Percentiles rank a stretch among this genome's conserved stretches.
Evolutionary conservation across 2,797 vertebrate species (phyloP).

Genomic region (Halcyon chelicuti): DNA sequence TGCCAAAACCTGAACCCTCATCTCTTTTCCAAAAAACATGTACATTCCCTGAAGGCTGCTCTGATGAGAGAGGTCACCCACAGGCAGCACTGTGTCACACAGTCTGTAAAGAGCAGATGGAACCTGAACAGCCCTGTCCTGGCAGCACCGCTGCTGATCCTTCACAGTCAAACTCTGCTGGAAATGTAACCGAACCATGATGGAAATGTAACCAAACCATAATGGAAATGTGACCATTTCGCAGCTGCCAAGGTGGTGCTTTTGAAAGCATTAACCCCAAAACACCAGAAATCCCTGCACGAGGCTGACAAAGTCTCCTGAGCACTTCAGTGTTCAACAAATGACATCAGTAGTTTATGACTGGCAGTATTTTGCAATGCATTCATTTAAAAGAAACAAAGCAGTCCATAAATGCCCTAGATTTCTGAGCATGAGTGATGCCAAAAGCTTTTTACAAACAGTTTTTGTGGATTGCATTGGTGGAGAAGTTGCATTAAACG

Average conservation of each 20-base stretch:
- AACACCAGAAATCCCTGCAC: background rate
- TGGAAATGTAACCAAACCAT: background rate
- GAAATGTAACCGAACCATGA: background rate
- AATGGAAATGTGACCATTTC: background rate
- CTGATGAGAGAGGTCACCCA: accelerated
- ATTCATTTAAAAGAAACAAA: constrained; percentile 1
- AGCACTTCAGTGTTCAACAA: background rate
- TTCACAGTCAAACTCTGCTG: background rate
- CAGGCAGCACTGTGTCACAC: accelerated
- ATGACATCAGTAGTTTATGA: background rate
- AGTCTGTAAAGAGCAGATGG: background rate
- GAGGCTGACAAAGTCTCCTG: background rate
- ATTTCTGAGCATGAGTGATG: background rate
- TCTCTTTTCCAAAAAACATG: background rate
- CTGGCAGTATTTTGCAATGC: background rate
- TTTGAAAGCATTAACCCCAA: background rate
- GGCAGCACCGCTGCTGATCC: background rate
- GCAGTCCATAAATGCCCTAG: background rate
- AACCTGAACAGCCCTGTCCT: background rate
- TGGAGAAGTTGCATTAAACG: background rate
- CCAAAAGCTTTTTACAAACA: background rate
- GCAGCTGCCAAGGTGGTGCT: background rate
- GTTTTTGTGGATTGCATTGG: background rate
- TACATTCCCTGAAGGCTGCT: accelerated
- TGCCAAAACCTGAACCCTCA: background rate